Conservation (phyloP, 2,797 vertebrate species). For the Varecia variegata region DNA sequence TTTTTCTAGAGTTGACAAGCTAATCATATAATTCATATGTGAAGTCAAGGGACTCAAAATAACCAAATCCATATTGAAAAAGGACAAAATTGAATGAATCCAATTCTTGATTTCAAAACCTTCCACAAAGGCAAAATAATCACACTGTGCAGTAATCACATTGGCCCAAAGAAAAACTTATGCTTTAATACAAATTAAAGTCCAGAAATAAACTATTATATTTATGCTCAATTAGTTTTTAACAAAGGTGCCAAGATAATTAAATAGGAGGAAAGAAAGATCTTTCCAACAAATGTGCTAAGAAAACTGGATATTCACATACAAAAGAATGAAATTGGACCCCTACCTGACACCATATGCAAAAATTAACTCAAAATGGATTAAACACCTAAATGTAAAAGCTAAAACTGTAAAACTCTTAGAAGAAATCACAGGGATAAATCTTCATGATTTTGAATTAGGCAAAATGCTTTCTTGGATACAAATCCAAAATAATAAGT, state of each 20-base stretch:
- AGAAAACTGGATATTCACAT: neutral
- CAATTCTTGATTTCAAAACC: neutral
- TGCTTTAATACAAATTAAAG: neutral
- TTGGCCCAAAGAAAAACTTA: neutral
- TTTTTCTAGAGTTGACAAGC: neutral
- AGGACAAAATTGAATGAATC: neutral
- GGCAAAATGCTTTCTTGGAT: neutral
- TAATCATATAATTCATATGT: neutral
- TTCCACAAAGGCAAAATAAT: neutral
- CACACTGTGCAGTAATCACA: neutral
- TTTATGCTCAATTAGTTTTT: neutral
- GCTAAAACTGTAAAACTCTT: neutral
- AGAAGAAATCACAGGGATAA: neutral
- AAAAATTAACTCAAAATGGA: neutral
- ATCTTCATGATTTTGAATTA: too few relatives aligned
- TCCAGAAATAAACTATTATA: neutral
- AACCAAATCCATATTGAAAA: neutral
- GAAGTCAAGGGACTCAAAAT: neutral
- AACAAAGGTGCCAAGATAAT: neutral
- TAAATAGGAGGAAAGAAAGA: neutral
- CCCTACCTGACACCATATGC: neutral
- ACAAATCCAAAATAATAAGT: neutral
- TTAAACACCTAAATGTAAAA: neutral
- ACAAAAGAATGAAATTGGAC: neutral
- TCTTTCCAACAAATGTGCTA: neutral